Base-by-base conservation (phyloP, 64 coral and sea anemone genomes). In the Montipora efflorescens region DNA sequence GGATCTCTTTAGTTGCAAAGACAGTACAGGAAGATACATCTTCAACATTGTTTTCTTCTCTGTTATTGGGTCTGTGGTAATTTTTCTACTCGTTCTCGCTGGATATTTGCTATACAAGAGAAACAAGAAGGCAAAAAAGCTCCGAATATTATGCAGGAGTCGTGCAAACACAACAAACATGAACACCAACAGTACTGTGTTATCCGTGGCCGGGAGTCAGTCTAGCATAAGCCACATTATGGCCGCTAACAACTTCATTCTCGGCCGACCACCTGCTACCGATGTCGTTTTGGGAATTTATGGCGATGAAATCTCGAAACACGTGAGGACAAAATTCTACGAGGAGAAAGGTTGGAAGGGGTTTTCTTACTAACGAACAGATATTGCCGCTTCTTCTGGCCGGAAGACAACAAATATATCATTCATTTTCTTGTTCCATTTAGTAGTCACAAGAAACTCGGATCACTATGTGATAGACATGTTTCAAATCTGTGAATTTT, bases 291-390 rank as follows among this genome's bases (percentile, higher is more conserved):
- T 86, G 18, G 82, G 82, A 49, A 66, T 86, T 50, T 86, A 86
- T 19, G 82, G 82, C 15, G 82, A 86, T 22, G 82, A 86, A 51
- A 72, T 20, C 45, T 86, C 82, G 2, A 86, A 51, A 71, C 70
- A 86, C 47, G 82, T 45, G 7, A 86, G 82, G 66, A 71, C 66
- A 49, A 59, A 45, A 0, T 86, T 86, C 47, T 86, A 86, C 28
- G 82, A 86, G 48, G 82, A 86, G 82, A 86, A 86, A 72, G 45
- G 82, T 49, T 86, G 82, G 82, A 48, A 64, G 66, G 82, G 64
- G 4, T 86, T 86, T 51, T 62, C 66, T 2, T 86, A 86, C 46
- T 86, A 36, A 86, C 51, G 67, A 50, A 68, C 19, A 22, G 18
- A 5, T 22, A 51, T 49, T 47, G 45, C 15, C 2, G 36, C 19